A percentile compares a stretch with the other conserved stretches of the same genome.
phyloP scores from a whole-genome alignment of 1,140 invertebrate genomes.

The Neodiprion fabricii region DNA sequence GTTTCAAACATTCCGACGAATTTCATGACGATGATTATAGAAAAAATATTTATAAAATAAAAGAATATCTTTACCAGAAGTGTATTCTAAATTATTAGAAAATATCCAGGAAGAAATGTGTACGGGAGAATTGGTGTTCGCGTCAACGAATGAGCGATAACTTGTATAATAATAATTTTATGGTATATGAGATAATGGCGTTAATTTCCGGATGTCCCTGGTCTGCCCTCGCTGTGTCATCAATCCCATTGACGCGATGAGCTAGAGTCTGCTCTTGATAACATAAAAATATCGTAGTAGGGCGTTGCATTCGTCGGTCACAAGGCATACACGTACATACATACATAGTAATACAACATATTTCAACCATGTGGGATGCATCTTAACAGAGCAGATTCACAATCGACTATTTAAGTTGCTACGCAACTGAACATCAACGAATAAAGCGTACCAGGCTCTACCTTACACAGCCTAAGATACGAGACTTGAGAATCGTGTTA shows the following conservation, averaged over 20 bases:
- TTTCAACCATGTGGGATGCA: too few relatives aligned
- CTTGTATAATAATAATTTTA: conserved; percentile 44
- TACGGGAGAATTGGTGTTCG: neutral
- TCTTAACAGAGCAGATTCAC: too few relatives aligned
- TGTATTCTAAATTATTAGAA: too few relatives aligned
- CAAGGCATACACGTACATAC: too few relatives aligned
- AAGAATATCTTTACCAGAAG: too few relatives aligned
- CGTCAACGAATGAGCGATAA: conserved; percentile 28
- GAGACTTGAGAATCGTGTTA: too few relatives aligned
- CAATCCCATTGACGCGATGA: neutral
- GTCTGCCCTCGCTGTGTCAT: neutral
- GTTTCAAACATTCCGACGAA: too few relatives aligned
- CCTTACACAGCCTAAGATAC: too few relatives aligned
- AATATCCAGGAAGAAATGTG: neutral
- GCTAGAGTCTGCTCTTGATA: neutral
- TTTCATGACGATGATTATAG: too few relatives aligned
- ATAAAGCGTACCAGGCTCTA: neutral
- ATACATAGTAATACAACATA: too few relatives aligned
- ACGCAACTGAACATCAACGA: neutral
- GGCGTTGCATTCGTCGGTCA: too few relatives aligned
- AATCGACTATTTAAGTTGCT: neutral
- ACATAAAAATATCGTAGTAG: neutral
- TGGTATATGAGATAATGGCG: conserved; percentile 48
- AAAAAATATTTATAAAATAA: too few relatives aligned
- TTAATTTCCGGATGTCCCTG: conserved; percentile 41